A percentile compares a stretch with the other conserved stretches of the same genome.
Conservation (phyloP, 1,140 invertebrate genomes). For the Drosophila yakuba region DNA sequence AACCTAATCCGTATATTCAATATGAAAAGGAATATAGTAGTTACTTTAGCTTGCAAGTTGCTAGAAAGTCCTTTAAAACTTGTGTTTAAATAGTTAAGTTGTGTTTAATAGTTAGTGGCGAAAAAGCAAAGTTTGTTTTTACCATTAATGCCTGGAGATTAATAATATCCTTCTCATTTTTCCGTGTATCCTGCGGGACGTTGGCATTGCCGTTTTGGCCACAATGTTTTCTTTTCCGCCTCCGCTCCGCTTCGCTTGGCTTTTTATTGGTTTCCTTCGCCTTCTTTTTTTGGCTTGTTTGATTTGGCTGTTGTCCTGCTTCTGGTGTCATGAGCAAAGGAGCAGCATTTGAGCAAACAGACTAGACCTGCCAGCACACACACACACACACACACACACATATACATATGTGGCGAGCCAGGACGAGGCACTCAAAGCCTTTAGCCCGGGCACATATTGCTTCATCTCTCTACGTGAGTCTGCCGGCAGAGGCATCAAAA, state of each 20-base stretch:
- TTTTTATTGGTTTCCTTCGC: constrained; percentile 75
- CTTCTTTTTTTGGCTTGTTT: constrained; percentile 39
- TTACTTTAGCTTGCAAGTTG: too few relatives aligned
- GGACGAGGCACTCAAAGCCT: constrained; percentile 18
- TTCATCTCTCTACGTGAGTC: constrained; percentile 49
- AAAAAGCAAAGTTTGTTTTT: too few relatives aligned
- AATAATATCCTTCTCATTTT: not conserved
- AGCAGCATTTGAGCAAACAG: constrained; percentile 79
- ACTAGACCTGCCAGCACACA: constrained; percentile 69
- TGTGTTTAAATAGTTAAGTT: too few relatives aligned
- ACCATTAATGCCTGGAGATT: too few relatives aligned
- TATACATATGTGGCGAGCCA: not conserved
- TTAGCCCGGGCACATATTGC: constrained; percentile 43
- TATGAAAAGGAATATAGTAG: too few relatives aligned
- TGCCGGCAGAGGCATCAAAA: constrained; percentile 42
- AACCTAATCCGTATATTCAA: too few relatives aligned
- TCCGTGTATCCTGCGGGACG: constrained; percentile 8
- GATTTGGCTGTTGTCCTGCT: constrained; percentile 51
- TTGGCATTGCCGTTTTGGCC: constrained; percentile 70
- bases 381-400: constrained; percentile 21
- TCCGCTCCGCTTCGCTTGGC: constrained; percentile 65
- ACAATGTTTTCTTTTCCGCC: constrained; percentile 80
- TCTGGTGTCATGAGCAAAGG: constrained; percentile 80
- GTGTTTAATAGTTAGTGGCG: too few relatives aligned
- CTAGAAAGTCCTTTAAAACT: too few relatives aligned